phyloP scores from a whole-genome alignment of 2,888 invertebrate species.

The Tetranychus truncatus region DNA sequence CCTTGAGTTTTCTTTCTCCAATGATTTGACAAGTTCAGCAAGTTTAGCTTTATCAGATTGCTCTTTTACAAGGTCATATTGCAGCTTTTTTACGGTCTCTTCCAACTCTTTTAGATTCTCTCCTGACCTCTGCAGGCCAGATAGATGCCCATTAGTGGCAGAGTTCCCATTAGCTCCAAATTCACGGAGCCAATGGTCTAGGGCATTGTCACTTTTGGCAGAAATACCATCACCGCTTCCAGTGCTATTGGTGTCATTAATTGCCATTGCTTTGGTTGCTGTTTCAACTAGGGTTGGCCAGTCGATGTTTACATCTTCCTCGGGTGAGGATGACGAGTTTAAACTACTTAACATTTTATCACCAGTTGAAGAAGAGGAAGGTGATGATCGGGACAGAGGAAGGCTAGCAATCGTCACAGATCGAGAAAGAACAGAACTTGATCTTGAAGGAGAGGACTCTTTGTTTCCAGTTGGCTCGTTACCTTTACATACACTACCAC shows the following conservation, averaged over 20 bases:
- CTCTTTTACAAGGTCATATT: constrained; percentile 30
- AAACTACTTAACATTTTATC: neutral
- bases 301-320: constrained; percentile 43
- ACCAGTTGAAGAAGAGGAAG: neutral
- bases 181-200: constrained; percentile 11
- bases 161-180: neutral
- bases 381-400: neutral
- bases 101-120: constrained; percentile 30
- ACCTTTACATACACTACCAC: too few species aligned
- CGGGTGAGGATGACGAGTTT: neutral
- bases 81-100: constrained; percentile 29
- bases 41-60: constrained; percentile 25
- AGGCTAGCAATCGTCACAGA: neutral
- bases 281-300: constrained; percentile 64
- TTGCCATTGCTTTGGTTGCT: constrained; percentile 33
- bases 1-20: constrained; percentile 60
- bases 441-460: neutral
- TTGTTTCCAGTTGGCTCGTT: neutral
- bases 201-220: neutral
- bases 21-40: constrained; percentile 23
- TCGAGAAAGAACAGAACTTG: neutral
- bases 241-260: neutral
- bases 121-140: neutral
- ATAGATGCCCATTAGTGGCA: neutral
- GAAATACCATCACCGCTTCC: neutral